Percentiles rank a stretch among this genome's conserved stretches.
phyloP scores from a whole-genome alignment of 2,797 vertebrate genomes.

The Hoplostethus atlanticus region DNA sequence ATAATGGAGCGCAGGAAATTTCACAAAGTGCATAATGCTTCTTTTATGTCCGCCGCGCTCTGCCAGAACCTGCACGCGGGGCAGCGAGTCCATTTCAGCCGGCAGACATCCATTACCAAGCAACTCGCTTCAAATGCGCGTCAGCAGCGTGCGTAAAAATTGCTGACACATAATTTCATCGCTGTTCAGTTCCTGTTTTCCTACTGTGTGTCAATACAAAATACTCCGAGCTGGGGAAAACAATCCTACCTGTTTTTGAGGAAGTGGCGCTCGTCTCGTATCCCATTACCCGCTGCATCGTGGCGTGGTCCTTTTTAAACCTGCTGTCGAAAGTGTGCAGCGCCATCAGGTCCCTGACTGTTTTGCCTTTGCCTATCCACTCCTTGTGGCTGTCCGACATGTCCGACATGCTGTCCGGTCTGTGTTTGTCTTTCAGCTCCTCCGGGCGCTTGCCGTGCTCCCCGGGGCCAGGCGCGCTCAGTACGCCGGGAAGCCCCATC shows the following conservation, averaged over 20 bases:
- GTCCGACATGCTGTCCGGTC: conserved; percentile 80
- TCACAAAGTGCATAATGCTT: neutral
- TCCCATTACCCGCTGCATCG: conserved; percentile 87
- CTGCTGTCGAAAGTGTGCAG: conserved; percentile 89
- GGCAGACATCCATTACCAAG: neutral
- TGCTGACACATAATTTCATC: conserved; percentile 35
- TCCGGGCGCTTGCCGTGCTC: conserved; percentile 86
- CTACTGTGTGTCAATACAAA: neutral
- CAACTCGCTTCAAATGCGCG: conserved; percentile 4
- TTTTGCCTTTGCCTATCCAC: conserved; percentile 88
- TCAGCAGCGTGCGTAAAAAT: conserved; percentile 10
- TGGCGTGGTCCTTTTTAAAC: conserved; percentile 90
- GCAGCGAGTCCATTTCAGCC: conserved; percentile 25
- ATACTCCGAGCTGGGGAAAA: neutral
- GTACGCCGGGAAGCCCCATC: conserved; percentile 80
- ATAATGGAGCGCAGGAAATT: conserved; percentile 17
- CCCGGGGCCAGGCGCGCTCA: conserved; percentile 59
- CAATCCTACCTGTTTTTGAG: conserved; percentile 86
- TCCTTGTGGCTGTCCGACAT: conserved; percentile 82
- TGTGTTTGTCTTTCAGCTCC: conserved; percentile 87
- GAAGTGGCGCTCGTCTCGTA: conserved; percentile 86
- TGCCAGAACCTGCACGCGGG: conserved; percentile 20
- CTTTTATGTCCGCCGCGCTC: neutral
- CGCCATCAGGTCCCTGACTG: conserved; percentile 91
- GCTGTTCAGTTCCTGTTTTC: conserved; percentile 27